Percentiles rank a stretch among this genome's conserved stretches.
Conservation (phyloP, 2,888 invertebrate species). For the Drosophila flavopinicola region DNA sequence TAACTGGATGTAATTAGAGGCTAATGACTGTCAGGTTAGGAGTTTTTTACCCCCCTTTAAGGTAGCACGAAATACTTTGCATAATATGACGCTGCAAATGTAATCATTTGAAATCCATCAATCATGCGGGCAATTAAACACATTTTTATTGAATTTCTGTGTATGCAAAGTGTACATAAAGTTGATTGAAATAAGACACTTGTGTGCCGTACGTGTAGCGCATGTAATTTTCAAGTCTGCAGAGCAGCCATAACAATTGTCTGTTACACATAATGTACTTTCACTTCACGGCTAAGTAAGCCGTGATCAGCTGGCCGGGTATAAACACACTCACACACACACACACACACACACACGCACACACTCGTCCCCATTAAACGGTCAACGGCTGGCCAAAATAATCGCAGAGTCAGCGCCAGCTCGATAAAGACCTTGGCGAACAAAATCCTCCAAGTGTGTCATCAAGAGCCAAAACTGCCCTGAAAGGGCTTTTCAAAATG, state of each 20-base stretch:
- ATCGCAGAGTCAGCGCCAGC: conserved; percentile 22
- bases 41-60: conserved; percentile 18
- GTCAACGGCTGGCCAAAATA: conserved; percentile 51
- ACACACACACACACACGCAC: conserved; percentile 5
- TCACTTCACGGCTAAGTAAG: conserved; percentile 71
- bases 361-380: conserved; percentile 62
- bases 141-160: conserved; percentile 69
- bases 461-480: conserved; percentile 32
- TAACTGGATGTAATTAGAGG: conserved; percentile 34
- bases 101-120: conserved; percentile 50
- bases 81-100: conserved; percentile 70
- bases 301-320: conserved; percentile 29
- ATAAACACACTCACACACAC: conserved; percentile 7
- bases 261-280: conserved; percentile 61
- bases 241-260: conserved; percentile 60
- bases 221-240: conserved; percentile 22
- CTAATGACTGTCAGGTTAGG: conserved; percentile 38
- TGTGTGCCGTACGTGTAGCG: conserved; percentile 34
- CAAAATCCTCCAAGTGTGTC: conserved; percentile 32
- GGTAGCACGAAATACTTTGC: conserved; percentile 59
- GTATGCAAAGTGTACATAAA: conserved; percentile 67
- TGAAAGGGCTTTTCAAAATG: conserved; percentile 32
- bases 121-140: conserved; percentile 67
- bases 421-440: conserved; percentile 53
- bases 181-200: conserved; percentile 62